Base-by-base conservation (phyloP, 2,888 invertebrate species). In the Netelia virgata region DNA sequence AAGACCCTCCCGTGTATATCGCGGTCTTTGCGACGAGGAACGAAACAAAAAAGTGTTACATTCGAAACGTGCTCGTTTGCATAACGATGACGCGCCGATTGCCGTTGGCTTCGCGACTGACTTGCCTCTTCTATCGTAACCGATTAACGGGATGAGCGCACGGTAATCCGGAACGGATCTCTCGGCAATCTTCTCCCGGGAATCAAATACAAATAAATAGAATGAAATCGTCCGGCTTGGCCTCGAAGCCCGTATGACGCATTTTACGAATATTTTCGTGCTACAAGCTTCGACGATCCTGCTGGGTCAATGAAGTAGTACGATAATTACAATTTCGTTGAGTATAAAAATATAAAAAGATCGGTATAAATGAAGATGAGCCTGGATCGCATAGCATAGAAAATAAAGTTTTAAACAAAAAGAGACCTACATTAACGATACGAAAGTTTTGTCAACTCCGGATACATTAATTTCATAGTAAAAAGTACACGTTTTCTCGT, bases 41-140 rank as follows among this genome's bases (percentile, higher is more conserved):
- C 3, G 28, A 57, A 9, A 16, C 53, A 41, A 55, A 76, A 61
- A 74, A 80, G 77, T 77, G 69, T 80, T 80, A 66, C 84, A 82
- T 80, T 82, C 61, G 76, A 57, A 72, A 80, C 59, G 43, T 53
- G 73, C 74, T 57, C 47, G 79, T 86, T 82, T 86, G 82, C 86
- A 86, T 86, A 86, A 82, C 82, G 72, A 79, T 77, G 82, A 84
- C 81, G 55, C 77, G 66, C 43, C 77, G 74, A 79, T 83, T 55
- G 75, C 74, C 81, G 66, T 73, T 72, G 59, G 68, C 66, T 57
- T 77, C 68, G 74, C 64, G 66, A 61, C 80, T 68, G 66, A 73
- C 64, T 77, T 57, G 61, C 66, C 66, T 69, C 53, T 77, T 85
- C 41, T 68, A 72, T 81, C 66, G 74, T 74, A 82, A 81, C 73